phyloP scores from a whole-genome alignment of 2,113 vertebrate genomes.

The Cygnus buccinator region DNA sequence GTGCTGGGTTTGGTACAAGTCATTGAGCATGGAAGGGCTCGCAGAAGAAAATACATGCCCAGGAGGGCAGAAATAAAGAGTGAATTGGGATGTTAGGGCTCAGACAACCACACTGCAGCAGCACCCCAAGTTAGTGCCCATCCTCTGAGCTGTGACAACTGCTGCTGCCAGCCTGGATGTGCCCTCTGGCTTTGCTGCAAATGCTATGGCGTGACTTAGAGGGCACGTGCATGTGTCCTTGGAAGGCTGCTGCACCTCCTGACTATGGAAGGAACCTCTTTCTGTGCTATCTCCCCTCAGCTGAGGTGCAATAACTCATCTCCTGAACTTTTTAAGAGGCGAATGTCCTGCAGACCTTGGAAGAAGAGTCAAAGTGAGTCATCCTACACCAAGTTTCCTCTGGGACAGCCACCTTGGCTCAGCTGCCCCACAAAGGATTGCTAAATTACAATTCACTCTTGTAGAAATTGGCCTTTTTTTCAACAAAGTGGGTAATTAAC shows the following conservation, averaged over 20 bases:
- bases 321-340: neutral
- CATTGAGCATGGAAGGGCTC: neutral
- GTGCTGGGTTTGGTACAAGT: neutral
- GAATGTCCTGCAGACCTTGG: neutral
- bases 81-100: neutral
- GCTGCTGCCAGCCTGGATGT: neutral
- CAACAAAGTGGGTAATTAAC: neutral
- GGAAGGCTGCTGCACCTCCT: neutral
- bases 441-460: neutral
- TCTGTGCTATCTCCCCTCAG: neutral
- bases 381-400: neutral
- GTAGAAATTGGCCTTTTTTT: neutral
- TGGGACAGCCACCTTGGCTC: neutral
- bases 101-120: neutral
- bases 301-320: neutral
- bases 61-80: neutral
- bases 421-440: neutral
- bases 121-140: too few relatives aligned
- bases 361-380: neutral
- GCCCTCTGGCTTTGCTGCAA: neutral
- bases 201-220: neutral
- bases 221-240: fast-evolving
- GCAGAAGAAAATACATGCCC: neutral
- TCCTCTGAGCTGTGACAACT: neutral
- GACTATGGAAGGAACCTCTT: neutral